phyloP scores from a whole-genome alignment of 2,888 invertebrate species.

The Ectemnius cavifrons region DNA sequence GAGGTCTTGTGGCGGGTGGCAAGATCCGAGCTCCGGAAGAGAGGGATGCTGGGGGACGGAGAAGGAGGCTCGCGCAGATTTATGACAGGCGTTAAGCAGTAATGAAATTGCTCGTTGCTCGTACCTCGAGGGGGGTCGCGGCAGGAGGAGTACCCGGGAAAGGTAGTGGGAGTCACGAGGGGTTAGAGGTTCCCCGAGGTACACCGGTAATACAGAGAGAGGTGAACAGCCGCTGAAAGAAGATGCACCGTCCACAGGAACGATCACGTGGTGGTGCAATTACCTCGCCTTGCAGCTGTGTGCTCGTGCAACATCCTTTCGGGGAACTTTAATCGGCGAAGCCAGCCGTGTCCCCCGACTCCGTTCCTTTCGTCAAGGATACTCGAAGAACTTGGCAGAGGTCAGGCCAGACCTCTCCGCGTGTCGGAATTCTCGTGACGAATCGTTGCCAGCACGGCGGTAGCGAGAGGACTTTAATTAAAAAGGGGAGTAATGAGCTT shows the following conservation, averaged over 20 bases:
- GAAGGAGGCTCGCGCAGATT: constrained; percentile 75
- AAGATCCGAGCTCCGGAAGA: constrained; percentile 49
- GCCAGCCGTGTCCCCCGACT: constrained; percentile 50
- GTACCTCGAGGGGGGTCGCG: constrained; percentile 69
- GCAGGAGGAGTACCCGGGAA: constrained; percentile 56
- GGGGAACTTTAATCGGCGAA: constrained; percentile 72
- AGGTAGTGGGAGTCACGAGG: constrained; percentile 63
- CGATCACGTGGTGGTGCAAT: constrained; percentile 75
- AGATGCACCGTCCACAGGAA: constrained; percentile 63
- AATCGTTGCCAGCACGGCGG: constrained; percentile 26
- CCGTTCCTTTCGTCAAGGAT: constrained; percentile 44
- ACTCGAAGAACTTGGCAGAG: too few relatives aligned
- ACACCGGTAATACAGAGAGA: constrained; percentile 21
- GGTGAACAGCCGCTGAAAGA: constrained; percentile 27
- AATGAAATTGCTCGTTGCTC: constrained; percentile 80
- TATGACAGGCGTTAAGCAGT: constrained; percentile 80
- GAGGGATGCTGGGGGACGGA: constrained; percentile 44
- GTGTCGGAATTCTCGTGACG: constrained; percentile 42
- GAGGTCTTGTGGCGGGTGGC: constrained; percentile 45
- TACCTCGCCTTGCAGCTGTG: constrained; percentile 73
- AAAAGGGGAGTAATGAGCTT: neutral
- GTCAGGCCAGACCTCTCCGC: constrained; percentile 41
- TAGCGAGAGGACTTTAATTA: constrained; percentile 7
- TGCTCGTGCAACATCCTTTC: constrained; percentile 68
- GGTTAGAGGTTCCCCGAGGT: constrained; percentile 54